Evolutionary conservation across 1,140 invertebrate species (phyloP).

Genomic region (Tachypleus tridentatus): DNA sequence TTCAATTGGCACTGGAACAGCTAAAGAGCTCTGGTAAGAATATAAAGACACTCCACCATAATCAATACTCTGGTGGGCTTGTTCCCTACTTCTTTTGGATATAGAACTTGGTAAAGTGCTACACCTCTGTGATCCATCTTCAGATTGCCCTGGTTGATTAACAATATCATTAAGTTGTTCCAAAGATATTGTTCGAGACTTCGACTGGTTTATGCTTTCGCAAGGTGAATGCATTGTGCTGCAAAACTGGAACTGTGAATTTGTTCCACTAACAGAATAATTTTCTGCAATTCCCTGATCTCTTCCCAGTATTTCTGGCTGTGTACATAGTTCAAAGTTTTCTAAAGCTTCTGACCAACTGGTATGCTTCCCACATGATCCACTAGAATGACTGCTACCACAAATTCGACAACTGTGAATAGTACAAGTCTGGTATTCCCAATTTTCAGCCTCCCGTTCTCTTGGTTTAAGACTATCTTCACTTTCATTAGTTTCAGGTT

Average conservation of each 20-base stretch:
- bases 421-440: conserved; percentile 5
- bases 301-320: no score
- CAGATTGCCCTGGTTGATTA: no score
- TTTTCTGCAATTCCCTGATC: no score
- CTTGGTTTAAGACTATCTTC: not conserved
- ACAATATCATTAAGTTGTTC: no score
- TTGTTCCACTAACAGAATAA: conserved; percentile 1
- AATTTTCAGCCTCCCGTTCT: not conserved
- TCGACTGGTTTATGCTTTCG: not conserved
- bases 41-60: no score
- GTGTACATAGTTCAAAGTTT: conserved; percentile 22
- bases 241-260: conserved; percentile 18
- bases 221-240: conserved; percentile 10
- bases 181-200: no score
- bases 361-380: conserved; percentile 20
- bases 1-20: no score
- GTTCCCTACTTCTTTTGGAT: no score
- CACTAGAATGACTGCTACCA: conserved; percentile 15
- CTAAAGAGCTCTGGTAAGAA: no score
- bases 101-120: no score
- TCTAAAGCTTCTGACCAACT: conserved; percentile 31
- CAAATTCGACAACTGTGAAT: conserved; percentile 9
- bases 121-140: no score
- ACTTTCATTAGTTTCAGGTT: not conserved
- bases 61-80: no score